Conservation (phyloP, 1,140 invertebrate genomes). For the Asobara japonica region DNA sequence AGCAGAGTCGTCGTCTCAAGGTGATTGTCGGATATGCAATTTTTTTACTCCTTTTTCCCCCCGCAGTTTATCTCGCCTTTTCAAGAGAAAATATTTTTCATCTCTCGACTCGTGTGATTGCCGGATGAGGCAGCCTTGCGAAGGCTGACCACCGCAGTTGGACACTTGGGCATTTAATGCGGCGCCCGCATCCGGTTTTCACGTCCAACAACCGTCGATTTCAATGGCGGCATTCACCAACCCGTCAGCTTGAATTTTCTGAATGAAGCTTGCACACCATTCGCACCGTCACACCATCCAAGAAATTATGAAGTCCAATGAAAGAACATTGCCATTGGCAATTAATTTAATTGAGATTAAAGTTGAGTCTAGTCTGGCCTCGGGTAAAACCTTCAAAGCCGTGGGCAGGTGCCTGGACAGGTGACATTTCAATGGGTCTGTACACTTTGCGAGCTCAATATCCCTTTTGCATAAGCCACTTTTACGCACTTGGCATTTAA, state of each 20-base stretch:
- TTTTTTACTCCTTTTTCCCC: neutral
- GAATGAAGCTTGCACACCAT: neutral
- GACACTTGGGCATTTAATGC: neutral
- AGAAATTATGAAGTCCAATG: neutral
- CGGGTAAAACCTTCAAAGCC: neutral
- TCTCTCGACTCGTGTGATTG: conserved; percentile 11
- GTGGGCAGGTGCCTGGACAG: conserved; percentile 3
- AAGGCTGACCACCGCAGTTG: conserved; percentile 9
- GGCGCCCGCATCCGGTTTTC: conserved; percentile 16
- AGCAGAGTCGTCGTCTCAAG: neutral
- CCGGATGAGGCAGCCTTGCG: conserved; percentile 3
- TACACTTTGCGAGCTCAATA: too few species aligned
- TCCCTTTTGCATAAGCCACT: too few species aligned
- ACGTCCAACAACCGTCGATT: neutral
- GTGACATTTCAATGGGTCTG: conserved; percentile 11
- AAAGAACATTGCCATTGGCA: neutral
- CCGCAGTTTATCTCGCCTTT: neutral
- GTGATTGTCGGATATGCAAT: neutral
- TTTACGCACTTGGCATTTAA: too few species aligned
- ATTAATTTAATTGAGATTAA: conserved; percentile 17
- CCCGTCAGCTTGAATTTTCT: conserved; percentile 3
- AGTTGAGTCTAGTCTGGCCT: neutral
- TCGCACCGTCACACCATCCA: neutral
- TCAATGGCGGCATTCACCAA: neutral
- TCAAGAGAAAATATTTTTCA: neutral